Evolutionary conservation across 2,113 vertebrate species (phyloP).

Genomic region (Mus pahari): DNA sequence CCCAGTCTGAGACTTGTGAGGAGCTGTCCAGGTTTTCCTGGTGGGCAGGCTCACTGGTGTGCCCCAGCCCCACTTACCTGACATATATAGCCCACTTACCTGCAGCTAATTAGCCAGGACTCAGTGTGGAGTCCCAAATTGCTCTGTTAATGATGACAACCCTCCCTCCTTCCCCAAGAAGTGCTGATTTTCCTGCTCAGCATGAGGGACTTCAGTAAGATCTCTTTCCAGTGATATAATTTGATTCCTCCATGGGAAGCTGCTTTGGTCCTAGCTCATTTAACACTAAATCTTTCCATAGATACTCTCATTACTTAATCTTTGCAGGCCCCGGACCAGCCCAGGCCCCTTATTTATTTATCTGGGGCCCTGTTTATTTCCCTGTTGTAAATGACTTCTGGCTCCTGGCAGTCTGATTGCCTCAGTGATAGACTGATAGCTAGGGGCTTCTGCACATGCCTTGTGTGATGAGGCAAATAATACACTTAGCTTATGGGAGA

Average conservation of each 20-base stretch:
- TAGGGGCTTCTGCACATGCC: conserved; percentile 71
- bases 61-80: conserved; percentile 27
- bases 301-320: conserved; percentile 82
- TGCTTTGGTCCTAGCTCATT: conserved; percentile 73
- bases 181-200: conserved; percentile 68
- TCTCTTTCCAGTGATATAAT: conserved; percentile 77
- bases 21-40: conserved; percentile 3
- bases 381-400: conserved; percentile 80
- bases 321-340: conserved; percentile 67
- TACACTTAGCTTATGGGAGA: conserved; percentile 78
- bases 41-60: neutral
- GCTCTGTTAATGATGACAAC: conserved; percentile 67
- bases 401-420: conserved; percentile 77
- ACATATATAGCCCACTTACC: conserved; percentile 52
- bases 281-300: conserved; percentile 78
- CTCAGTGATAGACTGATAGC: conserved; percentile 79
- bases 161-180: conserved; percentile 56
- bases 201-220: conserved; percentile 73
- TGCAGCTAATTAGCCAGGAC: conserved; percentile 72
- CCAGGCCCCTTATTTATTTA: conserved; percentile 76
- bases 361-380: conserved; percentile 79
- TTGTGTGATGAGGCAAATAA: conserved; percentile 82
- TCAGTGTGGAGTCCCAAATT: conserved; percentile 63
- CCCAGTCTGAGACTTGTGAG: neutral
- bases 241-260: conserved; percentile 79